Percentiles rank a stretch among this genome's conserved stretches.
Conservation (phyloP, 1,140 invertebrate species). For the Theocolax elegans region DNA sequence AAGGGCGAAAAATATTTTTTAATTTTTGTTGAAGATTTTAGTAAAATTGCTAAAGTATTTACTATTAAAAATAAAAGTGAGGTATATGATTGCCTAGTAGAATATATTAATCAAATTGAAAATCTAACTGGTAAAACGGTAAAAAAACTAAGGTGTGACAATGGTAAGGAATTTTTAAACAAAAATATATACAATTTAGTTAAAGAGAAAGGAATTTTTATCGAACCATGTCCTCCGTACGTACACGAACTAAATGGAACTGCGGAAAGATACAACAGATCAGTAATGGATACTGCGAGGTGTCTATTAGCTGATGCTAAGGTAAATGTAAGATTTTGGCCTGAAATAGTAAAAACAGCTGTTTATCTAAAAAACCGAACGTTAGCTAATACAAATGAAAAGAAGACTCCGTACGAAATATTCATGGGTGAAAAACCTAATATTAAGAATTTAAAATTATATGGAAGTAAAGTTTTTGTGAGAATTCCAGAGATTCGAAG, state of each 20-base stretch:
- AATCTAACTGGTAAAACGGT: slow-evolving; percentile 4
- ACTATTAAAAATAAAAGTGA: slow-evolving; percentile 6
- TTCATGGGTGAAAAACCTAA: slow-evolving; percentile 54
- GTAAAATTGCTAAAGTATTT: background rate
- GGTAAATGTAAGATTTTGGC: slow-evolving; percentile 53
- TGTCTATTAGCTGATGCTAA: slow-evolving; percentile 50
- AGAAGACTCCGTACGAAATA: slow-evolving; percentile 58
- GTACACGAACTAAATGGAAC: slow-evolving; percentile 40
- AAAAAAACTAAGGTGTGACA: slow-evolving; percentile 18
- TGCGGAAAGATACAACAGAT: slow-evolving; percentile 44
- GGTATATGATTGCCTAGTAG: slow-evolving; percentile 6
- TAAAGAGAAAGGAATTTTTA: slow-evolving; percentile 40
- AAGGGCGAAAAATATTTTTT: slow-evolving; percentile 15
- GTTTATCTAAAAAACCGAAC: slow-evolving; percentile 28
- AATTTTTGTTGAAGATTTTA: slow-evolving; percentile 12
- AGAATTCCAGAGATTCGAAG: slow-evolving; percentile 42
- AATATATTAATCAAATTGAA: slow-evolving; percentile 6
- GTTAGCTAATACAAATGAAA: slow-evolving; percentile 57
- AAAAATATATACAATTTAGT: slow-evolving; percentile 33
- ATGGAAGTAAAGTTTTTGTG: slow-evolving; percentile 46
- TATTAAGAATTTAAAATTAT: slow-evolving; percentile 50
- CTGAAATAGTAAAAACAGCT: slow-evolving; percentile 48
- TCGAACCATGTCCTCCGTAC: slow-evolving; percentile 38
- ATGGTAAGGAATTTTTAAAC: slow-evolving; percentile 43
- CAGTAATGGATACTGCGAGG: slow-evolving; percentile 41